Evolutionary conservation across 2,113 vertebrate genomes (phyloP).

Genomic region (Candoia aspera): DNA sequence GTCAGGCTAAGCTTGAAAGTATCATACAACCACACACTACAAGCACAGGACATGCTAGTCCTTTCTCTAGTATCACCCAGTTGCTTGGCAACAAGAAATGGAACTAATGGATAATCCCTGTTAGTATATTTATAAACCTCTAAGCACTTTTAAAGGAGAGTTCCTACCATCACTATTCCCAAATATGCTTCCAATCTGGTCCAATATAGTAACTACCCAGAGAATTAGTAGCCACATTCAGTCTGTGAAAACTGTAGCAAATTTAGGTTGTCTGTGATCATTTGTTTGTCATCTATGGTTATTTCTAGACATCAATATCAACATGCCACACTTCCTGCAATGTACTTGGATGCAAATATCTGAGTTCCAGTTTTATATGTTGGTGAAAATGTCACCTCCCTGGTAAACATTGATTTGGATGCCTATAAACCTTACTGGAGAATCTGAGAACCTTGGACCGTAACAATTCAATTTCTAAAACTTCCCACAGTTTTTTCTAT

Average conservation of each 20-base stretch:
- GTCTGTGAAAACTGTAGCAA: neutral
- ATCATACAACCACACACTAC: no score
- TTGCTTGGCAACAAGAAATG: no score
- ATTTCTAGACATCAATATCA: neutral
- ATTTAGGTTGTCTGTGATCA: neutral
- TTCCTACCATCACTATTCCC: no score
- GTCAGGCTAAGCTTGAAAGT: no score
- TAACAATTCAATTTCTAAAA: neutral
- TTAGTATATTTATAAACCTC: no score
- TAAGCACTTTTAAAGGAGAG: no score
- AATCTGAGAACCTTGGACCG: neutral
- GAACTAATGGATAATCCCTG: no score
- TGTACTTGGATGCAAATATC: no score
- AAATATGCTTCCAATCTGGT: neutral
- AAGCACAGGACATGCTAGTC: no score
- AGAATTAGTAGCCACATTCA: no score
- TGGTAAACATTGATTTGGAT: neutral
- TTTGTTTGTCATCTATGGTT: neutral
- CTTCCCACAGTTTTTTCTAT: neutral
- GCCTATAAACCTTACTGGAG: neutral
- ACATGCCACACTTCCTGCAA: neutral
- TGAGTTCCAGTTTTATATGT: neutral
- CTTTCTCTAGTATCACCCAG: no score
- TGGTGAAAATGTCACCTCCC: neutral
- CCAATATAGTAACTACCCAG: neutral